These are phyloP conservation scores for Chloroceryle amazona DNA, from an alignment of 2,797 vertebrate species.

Conservation along the genomic window DNA sequence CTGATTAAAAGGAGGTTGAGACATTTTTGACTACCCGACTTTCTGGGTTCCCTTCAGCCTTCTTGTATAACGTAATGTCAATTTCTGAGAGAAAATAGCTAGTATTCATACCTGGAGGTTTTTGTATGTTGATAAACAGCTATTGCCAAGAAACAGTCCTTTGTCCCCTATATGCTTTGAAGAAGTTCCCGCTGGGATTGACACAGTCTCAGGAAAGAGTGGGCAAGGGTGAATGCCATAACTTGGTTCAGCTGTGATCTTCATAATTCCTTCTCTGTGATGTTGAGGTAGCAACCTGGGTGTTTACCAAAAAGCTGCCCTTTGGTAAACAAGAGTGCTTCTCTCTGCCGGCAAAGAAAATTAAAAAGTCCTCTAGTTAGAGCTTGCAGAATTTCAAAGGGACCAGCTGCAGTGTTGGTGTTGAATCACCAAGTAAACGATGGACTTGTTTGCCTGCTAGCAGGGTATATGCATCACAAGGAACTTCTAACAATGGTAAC, in stretches of 20 bases:
- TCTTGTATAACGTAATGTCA: background rate
- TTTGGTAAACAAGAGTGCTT: conserved; percentile 51
- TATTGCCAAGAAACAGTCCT: conserved; percentile 24
- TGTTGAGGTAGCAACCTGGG: background rate
- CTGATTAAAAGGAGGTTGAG: background rate
- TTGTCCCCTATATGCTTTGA: background rate
- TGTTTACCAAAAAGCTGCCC: conserved; percentile 14
- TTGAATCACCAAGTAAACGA: background rate
- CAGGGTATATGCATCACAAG: background rate
- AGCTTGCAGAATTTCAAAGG: background rate
- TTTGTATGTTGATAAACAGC: conserved; percentile 50
- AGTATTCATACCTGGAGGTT: conserved; percentile 27
- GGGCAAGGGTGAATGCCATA: background rate
- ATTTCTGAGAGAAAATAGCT: background rate
- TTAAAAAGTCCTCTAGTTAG: background rate
- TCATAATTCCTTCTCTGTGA: background rate
- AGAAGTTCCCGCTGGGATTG: background rate
- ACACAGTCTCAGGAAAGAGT: background rate
- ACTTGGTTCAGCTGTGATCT: conserved; percentile 15
- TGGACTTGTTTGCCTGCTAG: background rate
- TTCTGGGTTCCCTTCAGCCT: background rate
- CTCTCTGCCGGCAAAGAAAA: background rate
- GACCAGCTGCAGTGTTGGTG: background rate
- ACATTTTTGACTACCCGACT: background rate
- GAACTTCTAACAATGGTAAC: background rate